These are phyloP conservation scores for Apis laboriosa DNA, from an alignment of 1,140 invertebrate genomes.

Conservation along the genomic window DNA sequence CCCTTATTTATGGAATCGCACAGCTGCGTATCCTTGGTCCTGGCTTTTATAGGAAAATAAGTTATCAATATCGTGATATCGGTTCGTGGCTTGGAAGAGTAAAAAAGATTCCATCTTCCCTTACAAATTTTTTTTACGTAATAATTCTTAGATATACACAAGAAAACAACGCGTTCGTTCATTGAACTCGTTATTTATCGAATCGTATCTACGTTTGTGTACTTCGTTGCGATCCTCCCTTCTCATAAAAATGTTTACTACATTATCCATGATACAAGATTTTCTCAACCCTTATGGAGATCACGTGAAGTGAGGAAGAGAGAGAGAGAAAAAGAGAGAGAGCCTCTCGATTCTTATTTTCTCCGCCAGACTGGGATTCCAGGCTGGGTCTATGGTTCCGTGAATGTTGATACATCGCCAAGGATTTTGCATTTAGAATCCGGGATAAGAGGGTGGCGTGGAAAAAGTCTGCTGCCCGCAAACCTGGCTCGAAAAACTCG, in stretches of 20 bases:
- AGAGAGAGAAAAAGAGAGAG: no score
- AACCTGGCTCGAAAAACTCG: neutral
- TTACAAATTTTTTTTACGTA: neutral
- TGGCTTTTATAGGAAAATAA: constrained; percentile 1
- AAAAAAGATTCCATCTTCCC: neutral
- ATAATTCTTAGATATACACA: neutral
- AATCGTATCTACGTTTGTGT: constrained; percentile 69
- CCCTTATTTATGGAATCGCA: constrained; percentile 79
- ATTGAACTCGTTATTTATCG: constrained; percentile 73
- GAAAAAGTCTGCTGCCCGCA: constrained; percentile 8
- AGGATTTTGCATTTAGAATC: constrained; percentile 46
- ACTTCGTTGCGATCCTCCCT: constrained; percentile 6
- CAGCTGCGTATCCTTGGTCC: constrained; percentile 67
- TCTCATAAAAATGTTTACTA: constrained; percentile 39
- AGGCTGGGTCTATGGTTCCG: constrained; percentile 14
- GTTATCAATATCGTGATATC: neutral
- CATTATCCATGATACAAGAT: constrained; percentile 62
- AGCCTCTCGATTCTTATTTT: constrained; percentile 25
- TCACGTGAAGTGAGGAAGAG: neutral
- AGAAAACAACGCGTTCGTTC: neutral
- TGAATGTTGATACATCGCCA: constrained; percentile 40
- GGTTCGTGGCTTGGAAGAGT: neutral
- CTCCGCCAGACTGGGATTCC: constrained; percentile 1
- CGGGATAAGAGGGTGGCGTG: constrained; percentile 27
- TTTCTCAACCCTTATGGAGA: constrained; percentile 25